Conservation (phyloP, 2,888 invertebrate genomes). For the Chalcosyrphus nemorum region DNA sequence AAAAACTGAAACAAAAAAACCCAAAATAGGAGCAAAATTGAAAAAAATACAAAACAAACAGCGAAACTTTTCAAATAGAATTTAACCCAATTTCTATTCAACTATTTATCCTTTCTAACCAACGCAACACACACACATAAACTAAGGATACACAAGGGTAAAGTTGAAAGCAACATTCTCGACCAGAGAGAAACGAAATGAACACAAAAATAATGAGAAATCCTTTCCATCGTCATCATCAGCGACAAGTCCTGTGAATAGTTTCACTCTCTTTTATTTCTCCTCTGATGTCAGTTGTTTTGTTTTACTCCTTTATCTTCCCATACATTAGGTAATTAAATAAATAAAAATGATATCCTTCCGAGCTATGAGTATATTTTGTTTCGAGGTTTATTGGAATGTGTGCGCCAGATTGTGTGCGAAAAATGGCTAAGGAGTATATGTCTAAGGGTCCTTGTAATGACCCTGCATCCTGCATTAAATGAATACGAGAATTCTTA, state of each 20-base stretch:
- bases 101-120: constrained; percentile 58
- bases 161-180: constrained; percentile 8
- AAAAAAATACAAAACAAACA: constrained; percentile 32
- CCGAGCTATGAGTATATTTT: neutral
- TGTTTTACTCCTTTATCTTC: neutral
- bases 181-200: constrained; percentile 37
- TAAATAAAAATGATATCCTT: constrained; percentile 59
- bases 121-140: neutral
- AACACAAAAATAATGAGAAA: constrained; percentile 61
- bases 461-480: constrained; percentile 47
- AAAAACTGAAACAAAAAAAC: neutral
- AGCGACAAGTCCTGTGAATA: constrained; percentile 30
- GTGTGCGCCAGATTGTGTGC: constrained; percentile 49
- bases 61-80: constrained; percentile 58
- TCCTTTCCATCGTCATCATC: constrained; percentile 30
- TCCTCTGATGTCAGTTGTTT: neutral
- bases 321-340: constrained; percentile 48
- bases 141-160: neutral
- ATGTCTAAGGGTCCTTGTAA: constrained; percentile 14
- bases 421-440: neutral
- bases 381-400: constrained; percentile 52
- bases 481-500: constrained; percentile 45
- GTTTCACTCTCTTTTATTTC: constrained; percentile 14
- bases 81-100: constrained; percentile 62
- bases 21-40: neutral